Conservation (phyloP, 2,113 vertebrate genomes). For the Bubo bubo region DNA sequence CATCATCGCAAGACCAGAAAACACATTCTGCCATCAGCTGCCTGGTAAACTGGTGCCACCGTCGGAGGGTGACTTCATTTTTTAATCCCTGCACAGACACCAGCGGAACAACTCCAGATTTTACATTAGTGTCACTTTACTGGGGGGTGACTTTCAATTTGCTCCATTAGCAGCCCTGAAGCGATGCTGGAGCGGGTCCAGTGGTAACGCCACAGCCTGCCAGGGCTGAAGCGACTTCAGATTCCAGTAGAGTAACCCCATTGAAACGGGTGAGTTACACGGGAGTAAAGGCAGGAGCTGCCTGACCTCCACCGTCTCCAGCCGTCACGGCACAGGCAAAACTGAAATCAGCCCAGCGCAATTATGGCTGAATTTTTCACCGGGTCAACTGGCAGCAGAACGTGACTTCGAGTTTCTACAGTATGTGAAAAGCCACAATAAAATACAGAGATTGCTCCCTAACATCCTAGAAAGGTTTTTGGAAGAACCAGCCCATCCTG, state of each 20-base stretch:
- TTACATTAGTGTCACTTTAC: neutral
- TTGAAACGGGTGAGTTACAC: neutral
- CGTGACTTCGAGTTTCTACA: neutral
- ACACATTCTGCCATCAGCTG: neutral
- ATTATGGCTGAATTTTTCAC: neutral
- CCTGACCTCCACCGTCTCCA: neutral
- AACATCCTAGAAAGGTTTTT: neutral
- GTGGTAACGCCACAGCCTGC: neutral
- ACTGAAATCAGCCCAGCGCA: neutral
- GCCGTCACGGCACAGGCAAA: neutral
- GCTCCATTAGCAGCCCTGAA: neutral
- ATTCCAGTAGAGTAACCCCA: neutral
- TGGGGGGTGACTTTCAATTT: neutral
- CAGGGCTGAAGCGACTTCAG: neutral
- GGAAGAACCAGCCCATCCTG: neutral
- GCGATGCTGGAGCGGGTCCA: neutral
- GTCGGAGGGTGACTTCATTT: neutral
- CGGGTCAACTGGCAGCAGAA: neutral
- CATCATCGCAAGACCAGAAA: neutral
- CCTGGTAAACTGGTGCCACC: neutral
- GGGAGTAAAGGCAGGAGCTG: neutral
- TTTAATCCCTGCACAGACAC: neutral
- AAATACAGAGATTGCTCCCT: neutral
- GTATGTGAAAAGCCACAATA: neutral
- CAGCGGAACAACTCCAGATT: neutral